phyloP scores from a whole-genome alignment of 2,888 invertebrate species.

The Cryptus viduatorius region DNA sequence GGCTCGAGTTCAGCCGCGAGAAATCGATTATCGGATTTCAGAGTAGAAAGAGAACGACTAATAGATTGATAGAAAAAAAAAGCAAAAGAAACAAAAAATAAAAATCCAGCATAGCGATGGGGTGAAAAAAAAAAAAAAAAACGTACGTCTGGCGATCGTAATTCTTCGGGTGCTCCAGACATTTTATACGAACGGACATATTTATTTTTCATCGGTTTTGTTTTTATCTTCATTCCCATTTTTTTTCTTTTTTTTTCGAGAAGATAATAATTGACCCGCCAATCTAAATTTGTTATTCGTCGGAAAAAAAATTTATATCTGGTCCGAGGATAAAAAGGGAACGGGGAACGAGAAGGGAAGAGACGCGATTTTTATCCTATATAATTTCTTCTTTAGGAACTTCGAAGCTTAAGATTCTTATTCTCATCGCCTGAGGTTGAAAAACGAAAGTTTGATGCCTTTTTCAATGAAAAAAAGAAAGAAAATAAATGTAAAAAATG shows the following conservation, averaged over 20 bases:
- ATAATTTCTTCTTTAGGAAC: neutral
- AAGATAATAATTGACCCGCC: constrained; percentile 43
- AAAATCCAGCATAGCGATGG: neutral
- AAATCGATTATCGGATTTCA: constrained; percentile 76
- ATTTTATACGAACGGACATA: neutral
- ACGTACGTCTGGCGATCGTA: constrained; percentile 46
- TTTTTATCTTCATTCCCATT: neutral
- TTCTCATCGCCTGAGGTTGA: constrained; percentile 60
- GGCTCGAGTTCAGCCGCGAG: constrained; percentile 27
- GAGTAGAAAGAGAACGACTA: constrained; percentile 4
- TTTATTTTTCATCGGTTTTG: neutral
- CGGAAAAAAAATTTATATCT: constrained; percentile 51
- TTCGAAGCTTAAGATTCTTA: constrained; percentile 20
- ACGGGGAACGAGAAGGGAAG: neutral
- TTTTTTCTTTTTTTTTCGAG: constrained; percentile 2
- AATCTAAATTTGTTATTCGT: constrained; percentile 6
- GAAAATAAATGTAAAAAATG: constrained; percentile 59
- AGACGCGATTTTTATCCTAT: neutral
- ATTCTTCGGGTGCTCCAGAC: constrained; percentile 4
- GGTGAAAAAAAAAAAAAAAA: no score
- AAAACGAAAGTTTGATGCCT: constrained; percentile 70
- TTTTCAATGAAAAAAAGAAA: constrained; percentile 70
- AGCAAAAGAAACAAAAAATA: constrained; percentile 62
- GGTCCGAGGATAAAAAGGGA: constrained; percentile 5
- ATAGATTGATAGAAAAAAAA: constrained; percentile 32